Evolutionary conservation across 2,888 invertebrate genomes (phyloP), one percentile per base, ranked within the genome.

Genomic region (Andrena chrysosceles): DNA sequence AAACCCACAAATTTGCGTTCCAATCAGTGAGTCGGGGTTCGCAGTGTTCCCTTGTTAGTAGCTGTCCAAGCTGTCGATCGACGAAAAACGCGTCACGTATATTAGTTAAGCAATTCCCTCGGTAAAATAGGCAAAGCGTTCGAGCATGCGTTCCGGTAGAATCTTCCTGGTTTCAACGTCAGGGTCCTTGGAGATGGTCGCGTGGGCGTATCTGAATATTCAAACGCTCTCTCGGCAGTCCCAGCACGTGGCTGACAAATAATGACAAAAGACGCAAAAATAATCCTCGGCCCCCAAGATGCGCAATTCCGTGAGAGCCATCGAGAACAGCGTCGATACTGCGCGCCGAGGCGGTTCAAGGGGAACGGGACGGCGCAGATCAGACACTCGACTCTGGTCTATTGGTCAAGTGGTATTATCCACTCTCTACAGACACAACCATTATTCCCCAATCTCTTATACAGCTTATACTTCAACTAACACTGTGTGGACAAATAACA

Each of bases 141-240:
- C 48, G 59, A 10, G 20, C 29, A 48, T 31, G 31, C 69, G 59
- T 16, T 54, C 56, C 68, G 70, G 56, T 77, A 76, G 76, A 70
- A 83, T 87, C 85, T 76, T 84, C 85, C 73, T 71, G 75, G 66
- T 63, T 79, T 70, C 31, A 70, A 59, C 64, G 63, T 49, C 64
- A 66, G 49, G 78, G 78, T 80, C 87, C 87, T 88, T 88, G 88
- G 74, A 60, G 68, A 76, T 69, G 78, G 64, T 62, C 71, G 87
- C 90, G 93, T 93, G 90, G 93, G 93, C 88, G 91, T 84, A 86
- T 84, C 86, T 93, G 92, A 93, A 92, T 92, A 93, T 93, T 93
- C 91, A 92, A 91, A 91, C 84, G 83, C 87, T 87, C 85, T 85
- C 84, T 84, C 49, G 85, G 81, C 81, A 74, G 75, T 69, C 67